These are phyloP conservation scores for Theocolax elegans DNA, from an alignment of 1,140 invertebrate genomes.

Conservation along the genomic window DNA sequence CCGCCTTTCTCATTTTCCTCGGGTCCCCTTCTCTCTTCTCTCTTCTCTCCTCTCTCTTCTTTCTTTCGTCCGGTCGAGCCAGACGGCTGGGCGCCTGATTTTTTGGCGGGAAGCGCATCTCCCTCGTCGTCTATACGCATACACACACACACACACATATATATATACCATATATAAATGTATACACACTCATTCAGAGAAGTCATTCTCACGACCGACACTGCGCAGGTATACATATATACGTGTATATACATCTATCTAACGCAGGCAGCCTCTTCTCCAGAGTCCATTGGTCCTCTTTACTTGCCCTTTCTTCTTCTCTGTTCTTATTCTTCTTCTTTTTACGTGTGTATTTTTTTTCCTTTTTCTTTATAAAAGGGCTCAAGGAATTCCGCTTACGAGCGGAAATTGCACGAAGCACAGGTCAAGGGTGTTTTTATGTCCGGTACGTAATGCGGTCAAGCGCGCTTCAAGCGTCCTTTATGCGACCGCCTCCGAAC, in stretches of 20 bases:
- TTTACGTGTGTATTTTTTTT: too few relatives aligned
- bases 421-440: slow-evolving; percentile 31
- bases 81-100: slow-evolving; percentile 35
- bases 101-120: slow-evolving; percentile 17
- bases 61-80: neutral
- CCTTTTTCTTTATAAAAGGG: slow-evolving; percentile 8
- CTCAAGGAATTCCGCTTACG: slow-evolving; percentile 11
- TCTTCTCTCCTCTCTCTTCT: too few relatives aligned
- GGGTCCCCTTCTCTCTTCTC: neutral
- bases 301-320: neutral
- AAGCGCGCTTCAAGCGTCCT: slow-evolving; percentile 6
- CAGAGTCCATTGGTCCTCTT: slow-evolving; percentile 10
- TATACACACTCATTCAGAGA: slow-evolving; percentile 25
- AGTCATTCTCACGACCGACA: slow-evolving; percentile 34
- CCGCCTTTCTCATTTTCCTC: neutral
- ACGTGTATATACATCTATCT: neutral
- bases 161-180: too few relatives aligned
- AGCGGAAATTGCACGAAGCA: slow-evolving; percentile 23
- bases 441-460: slow-evolving; percentile 27
- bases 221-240: neutral
- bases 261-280: slow-evolving; percentile 11
- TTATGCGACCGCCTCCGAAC: neutral
- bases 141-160: too few relatives aligned
- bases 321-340: neutral
- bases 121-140: too few relatives aligned